Conservation (phyloP, 1,140 invertebrate genomes). For the Ditylenchus dipsaci region DNA sequence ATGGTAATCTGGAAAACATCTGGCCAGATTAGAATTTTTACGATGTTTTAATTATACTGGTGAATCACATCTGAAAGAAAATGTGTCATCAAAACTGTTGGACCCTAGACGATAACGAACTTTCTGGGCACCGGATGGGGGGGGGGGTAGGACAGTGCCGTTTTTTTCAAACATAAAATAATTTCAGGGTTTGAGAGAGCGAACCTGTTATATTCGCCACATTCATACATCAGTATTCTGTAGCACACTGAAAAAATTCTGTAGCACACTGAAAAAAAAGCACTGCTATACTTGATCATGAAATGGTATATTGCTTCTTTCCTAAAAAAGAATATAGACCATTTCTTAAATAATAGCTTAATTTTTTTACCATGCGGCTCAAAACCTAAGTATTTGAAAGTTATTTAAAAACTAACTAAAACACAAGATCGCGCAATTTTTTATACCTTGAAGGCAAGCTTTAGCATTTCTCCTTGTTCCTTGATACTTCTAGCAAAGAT, state of each 20-base stretch:
- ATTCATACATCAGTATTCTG: slow-evolving; percentile 94
- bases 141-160: too few species aligned
- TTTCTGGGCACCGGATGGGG: too few species aligned
- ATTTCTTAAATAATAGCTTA: too few species aligned
- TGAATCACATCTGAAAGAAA: too few species aligned
- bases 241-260: slow-evolving; percentile 74
- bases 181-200: too few species aligned
- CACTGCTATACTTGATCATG: slow-evolving; percentile 67
- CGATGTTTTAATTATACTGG: too few species aligned
- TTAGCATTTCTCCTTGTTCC: slow-evolving; percentile 67
- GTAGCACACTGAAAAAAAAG: background rate
- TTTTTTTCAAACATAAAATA: too few species aligned
- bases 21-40: too few species aligned
- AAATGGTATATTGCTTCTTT: slow-evolving; percentile 34
- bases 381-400: slow-evolving; percentile 31
- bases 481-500: slow-evolving; percentile 66
- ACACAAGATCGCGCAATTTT: background rate
- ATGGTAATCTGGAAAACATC: too few species aligned
- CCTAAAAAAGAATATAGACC: too few species aligned
- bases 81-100: too few species aligned
- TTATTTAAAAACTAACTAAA: background rate
- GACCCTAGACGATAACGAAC: too few species aligned
- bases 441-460: slow-evolving; percentile 42
- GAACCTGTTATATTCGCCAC: slow-evolving; percentile 76
- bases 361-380: slow-evolving; percentile 20